Conservation (phyloP, 2,113 vertebrate genomes). For the Peromyscus leucopus region DNA sequence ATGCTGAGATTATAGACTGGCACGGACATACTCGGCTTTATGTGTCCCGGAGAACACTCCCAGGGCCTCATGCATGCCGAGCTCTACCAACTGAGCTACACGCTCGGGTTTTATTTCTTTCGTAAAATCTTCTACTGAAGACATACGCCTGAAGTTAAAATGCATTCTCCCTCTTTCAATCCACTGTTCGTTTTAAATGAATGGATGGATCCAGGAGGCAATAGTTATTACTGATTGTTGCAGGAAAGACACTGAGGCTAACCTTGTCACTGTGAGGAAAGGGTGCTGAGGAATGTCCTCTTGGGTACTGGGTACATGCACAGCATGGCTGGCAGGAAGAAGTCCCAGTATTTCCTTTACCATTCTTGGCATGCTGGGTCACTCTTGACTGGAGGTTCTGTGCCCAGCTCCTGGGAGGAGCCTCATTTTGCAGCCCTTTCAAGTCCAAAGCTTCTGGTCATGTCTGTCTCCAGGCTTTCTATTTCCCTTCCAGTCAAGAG, state of each 20-base stretch:
- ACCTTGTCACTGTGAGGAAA: background rate
- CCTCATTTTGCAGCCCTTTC: no score
- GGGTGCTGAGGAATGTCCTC: background rate
- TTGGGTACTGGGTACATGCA: accelerated
- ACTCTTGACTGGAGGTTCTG: background rate
- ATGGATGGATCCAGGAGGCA: background rate
- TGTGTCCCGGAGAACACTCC: no score
- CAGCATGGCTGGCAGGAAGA: no score
- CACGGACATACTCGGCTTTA: background rate
- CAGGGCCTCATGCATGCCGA: background rate
- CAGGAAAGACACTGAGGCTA: background rate
- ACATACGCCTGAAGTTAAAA: background rate
- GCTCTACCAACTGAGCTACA: background rate
- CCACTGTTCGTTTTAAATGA: background rate
- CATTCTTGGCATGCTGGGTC: accelerated
- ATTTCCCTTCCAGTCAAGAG: no score
- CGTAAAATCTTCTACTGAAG: background rate
- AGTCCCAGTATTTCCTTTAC: background rate
- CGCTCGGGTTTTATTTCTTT: background rate
- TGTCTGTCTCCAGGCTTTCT: background rate
- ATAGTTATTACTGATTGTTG: background rate
- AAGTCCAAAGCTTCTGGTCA: background rate
- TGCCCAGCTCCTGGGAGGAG: accelerated
- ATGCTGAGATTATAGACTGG: background rate
- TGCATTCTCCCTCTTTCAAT: background rate